Percentiles rank a stretch among this genome's conserved stretches.
Conservation (phyloP, 1,140 invertebrate genomes). For the Leptoteleia sp. region DNA sequence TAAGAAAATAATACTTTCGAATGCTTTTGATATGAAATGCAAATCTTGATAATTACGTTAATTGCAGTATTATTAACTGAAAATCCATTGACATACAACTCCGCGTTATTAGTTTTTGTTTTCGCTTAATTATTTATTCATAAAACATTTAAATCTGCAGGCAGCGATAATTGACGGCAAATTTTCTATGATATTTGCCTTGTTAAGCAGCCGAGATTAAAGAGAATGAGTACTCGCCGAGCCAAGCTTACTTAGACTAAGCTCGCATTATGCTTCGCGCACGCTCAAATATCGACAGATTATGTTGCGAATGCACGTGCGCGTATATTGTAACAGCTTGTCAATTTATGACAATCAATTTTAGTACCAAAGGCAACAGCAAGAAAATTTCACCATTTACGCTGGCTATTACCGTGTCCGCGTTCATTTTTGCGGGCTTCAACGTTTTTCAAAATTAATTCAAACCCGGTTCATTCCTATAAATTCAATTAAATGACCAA, state of each 20-base stretch:
- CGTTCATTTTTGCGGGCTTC: no score
- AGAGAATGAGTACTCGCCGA: conserved; percentile 77
- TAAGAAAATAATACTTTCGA: no score
- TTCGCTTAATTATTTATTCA: not conserved
- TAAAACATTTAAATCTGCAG: conserved; percentile 18
- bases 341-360: conserved; percentile 3
- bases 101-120: no score
- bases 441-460: no score
- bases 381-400: conserved; percentile 39
- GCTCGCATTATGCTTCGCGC: conserved; percentile 77
- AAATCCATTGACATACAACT: no score
- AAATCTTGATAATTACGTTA: no score
- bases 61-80: no score
- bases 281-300: conserved; percentile 70
- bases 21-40: no score
- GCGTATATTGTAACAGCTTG: conserved; percentile 9
- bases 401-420: no score
- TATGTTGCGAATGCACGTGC: conserved; percentile 24
- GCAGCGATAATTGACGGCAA: conserved; percentile 56
- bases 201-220: conserved; percentile 67
- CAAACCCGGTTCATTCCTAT: no score
- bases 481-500: no score
- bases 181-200: conserved; percentile 45
- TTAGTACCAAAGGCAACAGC: not conserved
- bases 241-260: conserved; percentile 80